Evolutionary conservation across 1,140 invertebrate species (phyloP).

Genomic region (Drosophila auraria): DNA sequence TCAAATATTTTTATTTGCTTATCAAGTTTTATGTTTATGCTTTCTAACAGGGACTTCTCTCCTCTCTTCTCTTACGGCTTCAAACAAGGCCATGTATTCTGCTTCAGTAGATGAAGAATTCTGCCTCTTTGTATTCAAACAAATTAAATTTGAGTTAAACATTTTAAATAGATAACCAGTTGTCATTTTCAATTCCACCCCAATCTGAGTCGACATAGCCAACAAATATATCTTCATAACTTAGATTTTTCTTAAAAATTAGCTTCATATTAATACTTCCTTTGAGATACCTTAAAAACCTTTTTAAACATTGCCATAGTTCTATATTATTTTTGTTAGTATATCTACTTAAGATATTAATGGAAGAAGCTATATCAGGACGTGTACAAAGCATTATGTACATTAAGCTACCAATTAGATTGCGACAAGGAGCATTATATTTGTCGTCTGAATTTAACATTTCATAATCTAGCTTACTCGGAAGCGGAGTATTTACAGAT

Average conservation of each 20-base stretch:
- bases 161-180: not conserved
- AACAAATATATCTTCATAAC: not conserved
- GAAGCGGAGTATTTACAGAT: no score
- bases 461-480: not conserved
- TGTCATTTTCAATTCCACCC: not conserved
- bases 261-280: not conserved
- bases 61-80: no score
- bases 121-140: not conserved
- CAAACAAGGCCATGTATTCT: no score
- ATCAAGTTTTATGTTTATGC: no score
- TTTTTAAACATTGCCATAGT: slow-evolving; percentile 1
- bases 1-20: not conserved
- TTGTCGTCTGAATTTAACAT: not conserved
- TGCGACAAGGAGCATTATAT: not conserved
- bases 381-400: slow-evolving; percentile 5
- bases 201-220: not conserved
- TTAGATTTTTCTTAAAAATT: not conserved
- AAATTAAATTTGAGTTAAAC: not conserved
- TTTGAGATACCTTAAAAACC: not conserved
- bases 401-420: slow-evolving; percentile 2
- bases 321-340: slow-evolving; percentile 4
- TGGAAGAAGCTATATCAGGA: not conserved
- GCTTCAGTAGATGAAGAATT: no score
- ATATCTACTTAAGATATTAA: not conserved
- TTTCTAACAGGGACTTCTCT: no score